Evolutionary conservation across 2,113 vertebrate species (phyloP).

Genomic region (Poeciliopsis occidentalis): DNA sequence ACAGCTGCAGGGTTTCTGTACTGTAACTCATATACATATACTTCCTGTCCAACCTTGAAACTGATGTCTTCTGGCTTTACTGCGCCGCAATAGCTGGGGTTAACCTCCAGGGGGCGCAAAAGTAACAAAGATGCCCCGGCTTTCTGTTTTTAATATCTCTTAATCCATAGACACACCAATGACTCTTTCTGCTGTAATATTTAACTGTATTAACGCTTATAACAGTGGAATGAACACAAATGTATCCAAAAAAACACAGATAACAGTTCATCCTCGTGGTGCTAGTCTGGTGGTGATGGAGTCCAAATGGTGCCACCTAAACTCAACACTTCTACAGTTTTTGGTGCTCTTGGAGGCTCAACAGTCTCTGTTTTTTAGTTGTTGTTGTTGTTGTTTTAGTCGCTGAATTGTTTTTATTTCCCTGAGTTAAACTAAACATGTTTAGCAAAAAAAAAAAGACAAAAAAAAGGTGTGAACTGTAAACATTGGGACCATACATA

Average conservation of each 20-base stretch:
- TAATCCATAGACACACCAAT: conserved; percentile 46
- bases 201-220: conserved; percentile 40
- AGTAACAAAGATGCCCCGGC: conserved; percentile 24
- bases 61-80: conserved; percentile 69
- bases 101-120: conserved; percentile 39
- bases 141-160: conserved; percentile 46
- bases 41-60: conserved; percentile 66
- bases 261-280: conserved; percentile 55
- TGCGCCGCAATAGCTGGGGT: conserved; percentile 48
- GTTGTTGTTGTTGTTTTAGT: conserved; percentile 44
- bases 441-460: conserved; percentile 7
- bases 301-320: conserved; percentile 65
- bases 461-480: not conserved
- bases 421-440: conserved; percentile 18
- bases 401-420: conserved; percentile 32
- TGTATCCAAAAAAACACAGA: conserved; percentile 29
- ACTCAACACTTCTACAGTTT: conserved; percentile 53
- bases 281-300: conserved; percentile 58
- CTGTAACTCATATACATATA: conserved; percentile 51
- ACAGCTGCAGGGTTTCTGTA: conserved; percentile 43
- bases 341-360: conserved; percentile 67
- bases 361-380: conserved; percentile 34
- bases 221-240: conserved; percentile 45
- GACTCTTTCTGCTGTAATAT: conserved; percentile 38
- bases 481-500: not conserved